phyloP scores from a whole-genome alignment of 2,113 vertebrate species.

The Geococcyx californianus region DNA sequence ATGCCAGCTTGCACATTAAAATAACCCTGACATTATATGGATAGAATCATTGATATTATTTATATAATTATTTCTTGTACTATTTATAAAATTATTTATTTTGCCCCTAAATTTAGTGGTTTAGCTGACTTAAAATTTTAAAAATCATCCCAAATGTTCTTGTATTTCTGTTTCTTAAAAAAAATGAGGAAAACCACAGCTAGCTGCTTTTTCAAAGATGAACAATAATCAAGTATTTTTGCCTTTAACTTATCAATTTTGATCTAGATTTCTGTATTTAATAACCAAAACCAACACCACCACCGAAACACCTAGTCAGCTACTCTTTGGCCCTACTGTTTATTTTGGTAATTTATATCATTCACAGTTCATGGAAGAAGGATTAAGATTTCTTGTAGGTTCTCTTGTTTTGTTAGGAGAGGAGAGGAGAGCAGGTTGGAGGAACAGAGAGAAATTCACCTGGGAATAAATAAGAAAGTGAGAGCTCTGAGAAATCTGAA shows the following conservation, averaged over 20 bases:
- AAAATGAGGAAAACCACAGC: neutral
- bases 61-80: too few relatives aligned
- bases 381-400: neutral
- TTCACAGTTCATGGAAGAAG: neutral
- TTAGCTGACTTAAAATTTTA: neutral
- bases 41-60: too few relatives aligned
- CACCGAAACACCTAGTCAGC: neutral
- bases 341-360: neutral
- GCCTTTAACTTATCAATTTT: neutral
- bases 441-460: neutral
- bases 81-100: neutral
- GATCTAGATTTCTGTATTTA: neutral
- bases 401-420: neutral
- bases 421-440: neutral
- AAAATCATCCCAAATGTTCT: neutral
- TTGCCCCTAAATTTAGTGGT: neutral
- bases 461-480: neutral
- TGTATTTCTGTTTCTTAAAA: neutral
- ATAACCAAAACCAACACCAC: neutral
- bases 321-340: neutral
- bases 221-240: neutral
- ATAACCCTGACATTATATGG: neutral
- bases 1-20: fast-evolving
- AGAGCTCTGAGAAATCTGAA: neutral
- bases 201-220: neutral